Evolutionary conservation across 64 coral and sea anemone genomes (phyloP).

Genomic region (Pocillopora damicornis): DNA sequence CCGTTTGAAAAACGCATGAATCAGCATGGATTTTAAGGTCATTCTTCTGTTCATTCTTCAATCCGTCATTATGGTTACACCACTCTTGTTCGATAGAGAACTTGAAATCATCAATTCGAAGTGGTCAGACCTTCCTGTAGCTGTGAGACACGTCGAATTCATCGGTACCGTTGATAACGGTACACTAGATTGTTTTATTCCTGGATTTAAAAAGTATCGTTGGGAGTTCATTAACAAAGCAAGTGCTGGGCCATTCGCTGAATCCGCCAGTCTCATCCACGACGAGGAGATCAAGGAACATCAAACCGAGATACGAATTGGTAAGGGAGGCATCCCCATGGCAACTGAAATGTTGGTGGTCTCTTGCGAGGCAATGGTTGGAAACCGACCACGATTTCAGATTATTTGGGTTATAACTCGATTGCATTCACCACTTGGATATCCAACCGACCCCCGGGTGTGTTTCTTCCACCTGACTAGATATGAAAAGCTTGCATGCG

Average conservation of each 20-base stretch:
- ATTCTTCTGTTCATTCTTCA: neutral
- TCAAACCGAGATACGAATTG: slow-evolving; percentile 54
- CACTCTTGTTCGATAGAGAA: slow-evolving; percentile 65
- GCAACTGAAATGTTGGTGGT: slow-evolving; percentile 73
- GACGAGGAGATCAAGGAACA: slow-evolving; percentile 35
- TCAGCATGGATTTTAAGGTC: neutral
- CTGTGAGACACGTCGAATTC: slow-evolving; percentile 82
- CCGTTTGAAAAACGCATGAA: neutral
- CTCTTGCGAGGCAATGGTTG: slow-evolving; percentile 63
- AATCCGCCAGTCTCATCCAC: slow-evolving; percentile 24
- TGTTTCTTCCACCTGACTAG: slow-evolving; percentile 37
- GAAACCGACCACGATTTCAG: slow-evolving; percentile 41
- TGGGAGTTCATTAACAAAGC: slow-evolving; percentile 66
- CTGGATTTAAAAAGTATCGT: slow-evolving; percentile 71
- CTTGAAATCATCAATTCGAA: slow-evolving; percentile 36
- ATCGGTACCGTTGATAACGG: slow-evolving; percentile 79
- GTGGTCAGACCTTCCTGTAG: slow-evolving; percentile 41
- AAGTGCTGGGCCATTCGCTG: slow-evolving; percentile 27
- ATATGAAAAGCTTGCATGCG: slow-evolving; percentile 8
- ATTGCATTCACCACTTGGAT: slow-evolving; percentile 79
- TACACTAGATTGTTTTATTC: slow-evolving; percentile 76
- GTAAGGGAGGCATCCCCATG: slow-evolving; percentile 55
- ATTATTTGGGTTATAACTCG: slow-evolving; percentile 83
- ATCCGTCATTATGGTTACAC: neutral
- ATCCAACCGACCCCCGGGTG: slow-evolving; percentile 75